Evolutionary conservation across 2,797 vertebrate genomes (phyloP), one percentile per base, ranked within the genome.

Genomic region (Anguilla anguilla): DNA sequence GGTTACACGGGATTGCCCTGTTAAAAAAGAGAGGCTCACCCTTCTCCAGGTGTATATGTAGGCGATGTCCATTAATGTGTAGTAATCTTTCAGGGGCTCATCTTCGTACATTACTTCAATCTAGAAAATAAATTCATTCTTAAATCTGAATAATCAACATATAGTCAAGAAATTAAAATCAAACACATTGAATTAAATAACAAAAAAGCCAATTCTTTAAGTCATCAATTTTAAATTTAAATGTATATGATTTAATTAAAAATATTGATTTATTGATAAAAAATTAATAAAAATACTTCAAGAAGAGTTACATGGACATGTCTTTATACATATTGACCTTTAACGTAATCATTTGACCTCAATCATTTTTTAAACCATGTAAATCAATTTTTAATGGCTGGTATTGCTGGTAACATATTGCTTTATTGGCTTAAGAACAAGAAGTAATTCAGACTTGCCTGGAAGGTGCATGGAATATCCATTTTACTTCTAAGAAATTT

Each of bases 401-500:
- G 7, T 19, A 7, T 51, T 49, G 19, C 25, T n/a, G 22, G 17
- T 3, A 81, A 43, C 6, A 82, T 49, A 49, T n/a, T 22, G 15
- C 46, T 51, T 46, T 25, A 82, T 82, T 22, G 35, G 74, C 35
- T 46, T 46, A 82, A 59, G 35, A 9, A 46, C 35, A 59, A 15
- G 31, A 25, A 28, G 82, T 10, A 57, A 11, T 17, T 49, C 11
- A 53, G 85, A 84, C 59, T 92, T 97, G 99, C 99, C 97, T 99
- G 97, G 90, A 98, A 99, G 94, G 96, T 97, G 92, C 97, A 98
- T 17, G 99, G 98, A 94, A 99, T 99, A 90, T 99, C 99, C 99
- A 99, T 99, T 95, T 99, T 99, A 96, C 98, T 99, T 93, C 99
- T 93, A 88, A 99, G 97, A 94, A 99, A 99, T 95, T 99, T 99